phyloP scores from a whole-genome alignment of 2,113 vertebrate species.

The Podocnemis expansa region DNA sequence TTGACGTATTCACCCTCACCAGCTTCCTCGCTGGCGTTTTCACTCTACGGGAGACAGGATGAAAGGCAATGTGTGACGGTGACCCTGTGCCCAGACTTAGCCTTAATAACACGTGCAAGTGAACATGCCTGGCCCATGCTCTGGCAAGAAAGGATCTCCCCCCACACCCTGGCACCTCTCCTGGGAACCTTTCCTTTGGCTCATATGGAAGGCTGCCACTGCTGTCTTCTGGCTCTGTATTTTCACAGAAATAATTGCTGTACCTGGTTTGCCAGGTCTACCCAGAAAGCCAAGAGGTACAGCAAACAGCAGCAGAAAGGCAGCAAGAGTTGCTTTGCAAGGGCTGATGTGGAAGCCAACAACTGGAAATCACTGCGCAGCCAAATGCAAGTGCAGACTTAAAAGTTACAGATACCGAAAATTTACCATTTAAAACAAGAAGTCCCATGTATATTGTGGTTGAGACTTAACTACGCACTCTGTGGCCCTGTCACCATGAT shows the following conservation, averaged over 20 bases:
- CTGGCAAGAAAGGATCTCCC: not conserved
- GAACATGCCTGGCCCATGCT: accelerated
- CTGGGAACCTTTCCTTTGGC: not conserved
- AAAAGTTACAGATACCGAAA: not conserved
- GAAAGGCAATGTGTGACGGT: slow-evolving; percentile 69
- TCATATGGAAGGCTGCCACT: not conserved
- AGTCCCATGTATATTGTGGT: not conserved
- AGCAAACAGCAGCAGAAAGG: not conserved
- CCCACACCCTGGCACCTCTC: not conserved
- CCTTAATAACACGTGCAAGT: not conserved
- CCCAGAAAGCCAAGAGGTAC: not conserved
- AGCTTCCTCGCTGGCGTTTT: slow-evolving; percentile 89
- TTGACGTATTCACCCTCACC: slow-evolving; percentile 97
- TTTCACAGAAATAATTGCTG: not conserved
- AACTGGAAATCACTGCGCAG: not conserved
- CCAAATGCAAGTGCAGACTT: accelerated
- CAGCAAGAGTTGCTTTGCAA: not conserved
- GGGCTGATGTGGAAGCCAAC: not conserved
- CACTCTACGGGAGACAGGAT: slow-evolving; percentile 89
- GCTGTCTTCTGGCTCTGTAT: not conserved
- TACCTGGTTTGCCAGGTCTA: not conserved
- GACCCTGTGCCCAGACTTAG: not conserved
- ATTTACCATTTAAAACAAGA: not conserved
- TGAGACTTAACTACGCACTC: not conserved
- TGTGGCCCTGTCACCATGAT: not conserved